phyloP scores from a whole-genome alignment of 2,888 invertebrate genomes.

The Brassicogethes aeneus region DNA sequence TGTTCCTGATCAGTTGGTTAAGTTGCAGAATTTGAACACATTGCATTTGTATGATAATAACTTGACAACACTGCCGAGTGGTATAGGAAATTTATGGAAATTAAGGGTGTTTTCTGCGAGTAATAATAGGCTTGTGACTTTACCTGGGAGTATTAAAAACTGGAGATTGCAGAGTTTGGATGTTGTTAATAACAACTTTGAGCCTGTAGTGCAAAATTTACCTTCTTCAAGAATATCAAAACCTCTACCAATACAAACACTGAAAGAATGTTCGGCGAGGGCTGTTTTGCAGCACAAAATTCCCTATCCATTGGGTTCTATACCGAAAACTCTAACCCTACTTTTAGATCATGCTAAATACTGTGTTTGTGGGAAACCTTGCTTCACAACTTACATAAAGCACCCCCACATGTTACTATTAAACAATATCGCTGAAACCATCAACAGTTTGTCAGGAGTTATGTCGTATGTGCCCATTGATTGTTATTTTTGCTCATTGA shows the following conservation, averaged over 20 bases:
- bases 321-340: slow-evolving; percentile 51
- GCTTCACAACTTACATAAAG: slow-evolving; percentile 30
- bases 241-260: slow-evolving; percentile 40
- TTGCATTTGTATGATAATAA: slow-evolving; percentile 57
- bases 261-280: slow-evolving; percentile 49
- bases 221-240: slow-evolving; percentile 19
- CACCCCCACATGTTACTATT: slow-evolving; percentile 37
- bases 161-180: slow-evolving; percentile 48
- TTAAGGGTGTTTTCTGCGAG: slow-evolving; percentile 49
- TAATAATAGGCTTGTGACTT: slow-evolving; percentile 44
- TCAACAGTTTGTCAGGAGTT: slow-evolving; percentile 34
- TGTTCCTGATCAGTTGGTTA: slow-evolving; percentile 56
- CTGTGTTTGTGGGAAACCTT: slow-evolving; percentile 51
- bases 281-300: slow-evolving; percentile 45
- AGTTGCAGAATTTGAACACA: slow-evolving; percentile 51
- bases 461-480: slow-evolving; percentile 44
- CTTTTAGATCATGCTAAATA: slow-evolving; percentile 53
- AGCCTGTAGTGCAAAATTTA: slow-evolving; percentile 18
- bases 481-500: slow-evolving; percentile 52
- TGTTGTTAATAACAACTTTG: slow-evolving; percentile 49
- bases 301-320: slow-evolving; percentile 47
- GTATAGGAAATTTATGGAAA: slow-evolving; percentile 51
- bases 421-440: slow-evolving; percentile 40
- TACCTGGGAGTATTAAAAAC: slow-evolving; percentile 54
- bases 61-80: slow-evolving; percentile 51